These are phyloP conservation scores for Panthera uncia DNA, from an alignment of 2,113 vertebrate genomes.

Conservation along the genomic window DNA sequence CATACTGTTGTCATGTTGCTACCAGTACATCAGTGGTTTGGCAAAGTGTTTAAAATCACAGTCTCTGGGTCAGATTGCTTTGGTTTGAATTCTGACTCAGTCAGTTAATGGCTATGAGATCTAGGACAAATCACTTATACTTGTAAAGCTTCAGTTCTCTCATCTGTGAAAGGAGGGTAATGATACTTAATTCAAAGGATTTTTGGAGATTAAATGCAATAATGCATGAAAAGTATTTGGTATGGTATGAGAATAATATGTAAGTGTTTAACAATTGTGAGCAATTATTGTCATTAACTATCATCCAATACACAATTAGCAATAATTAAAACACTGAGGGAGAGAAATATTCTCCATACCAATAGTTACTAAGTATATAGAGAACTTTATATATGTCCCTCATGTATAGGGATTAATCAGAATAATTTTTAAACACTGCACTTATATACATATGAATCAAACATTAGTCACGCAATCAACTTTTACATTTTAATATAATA, in stretches of 20 bases:
- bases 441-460: background rate
- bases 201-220: conserved; percentile 51
- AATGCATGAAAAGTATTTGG: background rate
- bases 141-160: conserved; percentile 12
- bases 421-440: background rate
- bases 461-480: background rate
- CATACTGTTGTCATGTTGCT: background rate
- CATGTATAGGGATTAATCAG: background rate
- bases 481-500: background rate
- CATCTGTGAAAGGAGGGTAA: conserved; percentile 40
- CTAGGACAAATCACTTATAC: background rate
- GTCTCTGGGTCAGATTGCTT: background rate
- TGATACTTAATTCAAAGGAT: conserved; percentile 16
- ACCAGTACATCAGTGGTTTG: background rate
- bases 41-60: background rate
- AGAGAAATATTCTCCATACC: background rate
- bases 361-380: background rate
- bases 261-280: conserved; percentile 34
- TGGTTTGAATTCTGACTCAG: background rate
- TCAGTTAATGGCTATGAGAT: conserved; percentile 16
- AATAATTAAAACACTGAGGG: background rate
- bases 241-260: background rate
- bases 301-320: background rate
- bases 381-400: background rate
- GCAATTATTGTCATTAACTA: conserved; percentile 16